Evolutionary conservation across 2,888 invertebrate genomes (phyloP), one percentile per base, ranked within the genome.

Genomic region (Hypselothyrea guttata): DNA sequence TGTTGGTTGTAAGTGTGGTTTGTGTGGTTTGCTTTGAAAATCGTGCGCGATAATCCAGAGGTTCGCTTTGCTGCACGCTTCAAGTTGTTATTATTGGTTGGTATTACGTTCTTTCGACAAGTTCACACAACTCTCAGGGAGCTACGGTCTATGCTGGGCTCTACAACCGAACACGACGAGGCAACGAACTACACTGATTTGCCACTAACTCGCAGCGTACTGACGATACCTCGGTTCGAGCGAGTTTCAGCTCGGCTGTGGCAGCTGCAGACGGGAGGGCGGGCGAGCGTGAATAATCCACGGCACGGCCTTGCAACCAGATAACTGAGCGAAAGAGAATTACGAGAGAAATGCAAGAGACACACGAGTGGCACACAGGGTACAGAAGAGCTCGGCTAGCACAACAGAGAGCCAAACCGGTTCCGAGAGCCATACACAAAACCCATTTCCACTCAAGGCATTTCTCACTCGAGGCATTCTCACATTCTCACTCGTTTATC

Each of bases 31-130:
- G 41, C n/a, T 68, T 62, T 63, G 56, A 63, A 68, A 72, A 69
- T 79, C 84, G 85, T 87, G 87, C 87, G 87, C 87, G 87, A 88
- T 88, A 88, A 88, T 88, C 87, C 87, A 87, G 78, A 74, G 73
- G 87, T 73, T 88, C 87, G 87, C 87, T 88, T 86, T 76, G 71
- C 71, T 71, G 81, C 88, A 88, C 88, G 88, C 86, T 86, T 71
- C 60, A 73, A 79, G 74, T 75, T 82, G 82, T 76, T 77, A 69
- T 70, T 42, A 63, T 55, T 62, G 46, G 18, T 46, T 38, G 7
- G 27, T 12, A 58, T 75, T 73, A 77, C 84, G 84, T 58, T 69
- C 44, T 77, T 84, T 81, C 46, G 0, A 8, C 13, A 33, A 57
- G 40, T 44, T 81, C 22, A 12, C 47, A 64, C 54, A 64, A 48